Base-by-base conservation (phyloP, 2,113 vertebrate genomes). In the Podocnemis expansa region DNA sequence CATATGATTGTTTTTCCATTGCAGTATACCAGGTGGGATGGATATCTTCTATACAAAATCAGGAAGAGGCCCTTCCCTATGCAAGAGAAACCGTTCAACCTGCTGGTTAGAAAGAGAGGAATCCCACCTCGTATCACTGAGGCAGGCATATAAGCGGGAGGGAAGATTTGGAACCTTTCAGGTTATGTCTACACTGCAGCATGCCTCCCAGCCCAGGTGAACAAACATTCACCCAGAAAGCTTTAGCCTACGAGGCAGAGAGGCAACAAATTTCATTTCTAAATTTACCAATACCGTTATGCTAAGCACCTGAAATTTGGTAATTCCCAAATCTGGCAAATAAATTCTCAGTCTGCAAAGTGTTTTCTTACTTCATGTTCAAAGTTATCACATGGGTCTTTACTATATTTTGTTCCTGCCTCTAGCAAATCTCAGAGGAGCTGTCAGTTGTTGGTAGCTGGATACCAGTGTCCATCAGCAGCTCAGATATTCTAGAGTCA, bases 21-120 rank as follows among this genome's bases (percentile, higher is more conserved):
- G 63, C 56, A 80, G 79, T 87, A 47, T 5, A 60, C 54, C 5
- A 73, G 24, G n/a, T n/a, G n/a, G 81, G 88, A 85, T 78, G 84
- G 58, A 91, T 86, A 90, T 91, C 81, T 84, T 91, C 91, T 96
- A 38, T 94, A 93, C 88, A 87, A 92, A 92, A 87, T 81, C 88
- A 93, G 58, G 88, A 1, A 0, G 76, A 88, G 81, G 75, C 63
- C 73, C 54, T 85, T 91, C 54, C 34, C 41, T 5, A 6, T 85
- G 83, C 80, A 4, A 31, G 63, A 41, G 80, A 14, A 60, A 79
- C n/a, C n/a, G 60, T 73, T 87, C 49, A 80, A 80, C 51, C 41
- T 79, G 87, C 84, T 84, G 0, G 0, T 60, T 80, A 49, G 13
- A n/a, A n/a, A n/a, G n/a, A 94, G 79, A 82, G 29, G 29, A 83